Evolutionary conservation across 2,888 invertebrate genomes (phyloP), one percentile per base, ranked within the genome.

Genomic region (Drosophila pegasa): DNA sequence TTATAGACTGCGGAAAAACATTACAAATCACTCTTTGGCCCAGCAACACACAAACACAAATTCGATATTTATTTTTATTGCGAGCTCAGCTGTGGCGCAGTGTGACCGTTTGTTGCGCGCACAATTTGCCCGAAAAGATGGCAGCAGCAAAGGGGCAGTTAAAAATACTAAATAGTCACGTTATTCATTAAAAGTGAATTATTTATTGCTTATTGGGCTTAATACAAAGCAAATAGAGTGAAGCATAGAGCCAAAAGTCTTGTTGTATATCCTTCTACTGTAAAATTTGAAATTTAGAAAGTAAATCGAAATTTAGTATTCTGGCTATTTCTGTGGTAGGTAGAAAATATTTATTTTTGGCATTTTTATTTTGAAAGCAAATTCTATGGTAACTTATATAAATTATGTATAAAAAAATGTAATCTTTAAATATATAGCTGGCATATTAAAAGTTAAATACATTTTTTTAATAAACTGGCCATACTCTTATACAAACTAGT

Each of bases 61-160:
- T 65, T 56, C 58, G 72, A 77, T 61, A 61, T 77, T 74, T 74
- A 74, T 74, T 74, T 74, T 71, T 71, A 71, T 71, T 61, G 58
- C 51, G n/a, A 52, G 55, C 73, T 76, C 77, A 74, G 73, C 73
- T 74, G 73, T 60, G 35, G n/a, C 16, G 6, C 3, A 40, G 20
- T 58, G 77, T 38, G 60, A 37, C 72, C 73, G 37, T 1, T 5
- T 18, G 20, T 3, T 1, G 12, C 25, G 43, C 5, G 14, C 18
- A 14, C n/a, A 2, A 20, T 4, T 16, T 48, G 7, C 1, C 20
- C 20, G n/a, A 41, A 31, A 48, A 10, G 12, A 2, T 9, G 1
- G 1, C 7, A 1, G 8, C 1, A 8, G 48, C 3, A n/a, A 9
- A 16, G 9, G 0, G 29, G 10, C 7, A 2, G 14, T 18, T 48